Evolutionary conservation across 2,797 vertebrate species (phyloP), one percentile per base, ranked within the genome.

Genomic region (Spheniscus humboldti): DNA sequence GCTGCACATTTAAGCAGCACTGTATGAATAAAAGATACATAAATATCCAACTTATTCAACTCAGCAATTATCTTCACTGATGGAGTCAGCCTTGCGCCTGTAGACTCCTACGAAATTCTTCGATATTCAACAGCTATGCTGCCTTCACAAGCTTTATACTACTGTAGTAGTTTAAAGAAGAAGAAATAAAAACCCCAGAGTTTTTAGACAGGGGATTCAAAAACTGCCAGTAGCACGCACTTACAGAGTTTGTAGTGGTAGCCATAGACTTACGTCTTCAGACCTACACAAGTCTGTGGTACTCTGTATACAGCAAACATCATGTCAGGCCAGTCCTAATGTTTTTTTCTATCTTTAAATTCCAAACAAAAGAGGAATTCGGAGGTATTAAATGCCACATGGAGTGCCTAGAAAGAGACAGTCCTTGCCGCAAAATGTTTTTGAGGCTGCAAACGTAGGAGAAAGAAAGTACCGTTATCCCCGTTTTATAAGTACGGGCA

Each of bases 381-480:
- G 1, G 33, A 88, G 63, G 35, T 86, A 43, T 90, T 79, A 90
- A 88, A 76, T 73, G 67, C n/a, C 63, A 62, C 25, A 43, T 16
- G 45, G 69, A 84, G 57, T 79, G 27, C 63, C 81, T 91, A 89
- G 63, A 90, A 93, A 78, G 81, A 75, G 47, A 16, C 35, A 56
- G 20, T 63, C 57, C 18, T 92, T 90, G 59, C 5, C 20, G 10
- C 67, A 94, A 86, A 79, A 48, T 69, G 18, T 41, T 81, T 91
- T 52, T 68, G 47, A 67, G 63, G 17, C 39, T 92, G 53, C 24
- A 92, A 86, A 73, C 23, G 50, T 6, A 31, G 47, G 30, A 94
- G 45, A 88, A 92, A 90, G 64, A 52, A 90, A 81, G 82, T 78
- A 97, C 95, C 93, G 95, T 96, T 97, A 97, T 92, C 67, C 93